Evolutionary conservation across 2,888 invertebrate genomes (phyloP), one percentile per base, ranked within the genome.

Genomic region (Gonocerus acuteangulatus): DNA sequence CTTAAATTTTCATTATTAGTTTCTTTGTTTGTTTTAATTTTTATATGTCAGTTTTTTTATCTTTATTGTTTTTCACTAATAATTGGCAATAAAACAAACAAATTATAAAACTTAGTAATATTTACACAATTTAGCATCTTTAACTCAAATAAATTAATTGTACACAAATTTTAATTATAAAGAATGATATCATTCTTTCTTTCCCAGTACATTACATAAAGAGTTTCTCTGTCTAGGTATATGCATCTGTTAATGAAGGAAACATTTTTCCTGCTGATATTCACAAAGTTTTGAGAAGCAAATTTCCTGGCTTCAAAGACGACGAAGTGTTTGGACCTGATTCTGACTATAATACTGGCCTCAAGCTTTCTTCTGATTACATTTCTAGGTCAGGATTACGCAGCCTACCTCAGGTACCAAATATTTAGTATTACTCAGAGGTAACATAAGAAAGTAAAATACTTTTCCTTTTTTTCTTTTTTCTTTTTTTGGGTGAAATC

Each of bases 271-370:
- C 87, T 1, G 82, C 82, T 1, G 80, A 83, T 68, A 82, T 96
- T 0, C 84, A 86, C 69, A 79, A 79, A 60, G 83, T 83, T 70
- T 79, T 90, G 65, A 79, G 80, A 67, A 81, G 78, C 73, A 80
- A 80, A 62, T 80, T 79, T 69, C 77, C 78, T 21, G 74, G 74
- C 56, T 80, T 80, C 1, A 82, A 86, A 67, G 71, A 85, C 6
- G 85, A 88, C 56, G 87, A 90, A 62, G 83, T 95, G 47, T 80
- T 95, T 67, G 88, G 89, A 0, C 86, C 87, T 69, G 90, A 94
- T 70, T 91, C 92, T 0, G 93, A 92, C 69, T 96, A 89, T 72
- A 93, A 95, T 74, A 88, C 89, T 69, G 94, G 95, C 1, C 81
- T 91, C 34, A 83, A 89, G 72, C 75, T 92, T 48, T 81, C 90